Base-by-base conservation (phyloP, 2,888 invertebrate species). In the Elmis aenea region DNA sequence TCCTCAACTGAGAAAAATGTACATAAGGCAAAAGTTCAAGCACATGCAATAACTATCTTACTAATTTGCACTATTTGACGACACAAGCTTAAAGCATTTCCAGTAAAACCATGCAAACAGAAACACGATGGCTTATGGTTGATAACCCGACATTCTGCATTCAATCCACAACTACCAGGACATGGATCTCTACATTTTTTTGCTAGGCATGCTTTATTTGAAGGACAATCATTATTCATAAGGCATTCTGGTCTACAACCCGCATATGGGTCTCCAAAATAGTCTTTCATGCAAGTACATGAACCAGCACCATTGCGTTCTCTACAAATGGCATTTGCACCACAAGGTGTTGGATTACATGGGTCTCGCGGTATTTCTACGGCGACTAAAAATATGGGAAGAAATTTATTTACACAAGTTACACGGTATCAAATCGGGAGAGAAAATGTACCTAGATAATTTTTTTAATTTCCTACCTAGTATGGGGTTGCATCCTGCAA, bases 171-270 rank as follows among this genome's bases (percentile, higher is more conserved):
- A 43, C 76, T 79, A 46, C 85, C 85, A 38, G 79, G 78, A 61
- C 87, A 87, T 34, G 87, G 86, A 66, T 87, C 79, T 58, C 75
- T 73, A 61, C 88, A 88, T 70, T 84, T 85, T 64, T 83, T 83
- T 63, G 81, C 81, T 44, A 80, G 74, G 68, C 89, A 89, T 36
- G 85, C 82, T 64, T 72, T 78, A 48, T 80, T 75, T 50, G 74
- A 71, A 48, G 79, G 71, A 62, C 87, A 87, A 58, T 86, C 86
- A 32, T 78, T 77, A 61, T 85, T 86, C 68, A 83, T 80, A 24
- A 83, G 76, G 61, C 86, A 87, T 71, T 86, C 84, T n/a, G 85
- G 85, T 51, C 85, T 75, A 64, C 87, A 87, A 24, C 84, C 83
- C 43, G 74, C 71, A 62, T 85, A 85, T 15, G 88, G 85, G 67